Base-by-base conservation (phyloP, 2,888 invertebrate species). In the Crioceris asparagi region DNA sequence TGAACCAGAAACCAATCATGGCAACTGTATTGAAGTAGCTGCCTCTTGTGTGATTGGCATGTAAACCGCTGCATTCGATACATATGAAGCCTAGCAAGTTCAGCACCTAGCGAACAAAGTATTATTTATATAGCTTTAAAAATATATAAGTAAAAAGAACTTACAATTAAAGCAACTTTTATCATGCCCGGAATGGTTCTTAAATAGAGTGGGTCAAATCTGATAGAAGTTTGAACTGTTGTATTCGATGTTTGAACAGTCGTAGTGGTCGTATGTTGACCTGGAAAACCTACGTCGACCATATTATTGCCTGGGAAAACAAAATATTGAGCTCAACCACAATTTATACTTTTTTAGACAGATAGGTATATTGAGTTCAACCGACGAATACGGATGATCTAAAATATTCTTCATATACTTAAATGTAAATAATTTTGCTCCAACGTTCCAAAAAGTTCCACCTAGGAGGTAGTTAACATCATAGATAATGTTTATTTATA, bases 1-100 rank as follows among this genome's bases (percentile, higher is more conserved):
- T 85, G 56, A 85, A 79, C 83, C 87, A 87, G 61, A 92, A 83
- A 12, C 82, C 90, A 12, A 75, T 74, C 79, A 87, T 83, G 1
- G 88, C 71, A 35, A 90, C 77, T 54, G 79, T 78, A 57, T 77
- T 78, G 66, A 83, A 87, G 74, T 75, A 87, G 36, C 74, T 69
- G 32, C 80, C 82, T 43, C 77, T 72, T 36, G 75, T 68, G 31
- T 66, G 59, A 44, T 60, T 61, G 2, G 59, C 41, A 27, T 40
- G 44, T 4, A 29, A 31, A 15, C 57, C 57, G 40, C 61, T 59
- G 11, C 73, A 71, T 54, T 80, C 74, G 43, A 87, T 77, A 60
- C 82, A 83, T 50, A 91, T 82, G 64, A 91, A 90, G 4, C 86
- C 86, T 35, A 88, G 51, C 16, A 85, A 62, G 61, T 79, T 78